Evolutionary conservation across 2,888 invertebrate genomes (phyloP).

Genomic region (Cylloceria caligata): DNA sequence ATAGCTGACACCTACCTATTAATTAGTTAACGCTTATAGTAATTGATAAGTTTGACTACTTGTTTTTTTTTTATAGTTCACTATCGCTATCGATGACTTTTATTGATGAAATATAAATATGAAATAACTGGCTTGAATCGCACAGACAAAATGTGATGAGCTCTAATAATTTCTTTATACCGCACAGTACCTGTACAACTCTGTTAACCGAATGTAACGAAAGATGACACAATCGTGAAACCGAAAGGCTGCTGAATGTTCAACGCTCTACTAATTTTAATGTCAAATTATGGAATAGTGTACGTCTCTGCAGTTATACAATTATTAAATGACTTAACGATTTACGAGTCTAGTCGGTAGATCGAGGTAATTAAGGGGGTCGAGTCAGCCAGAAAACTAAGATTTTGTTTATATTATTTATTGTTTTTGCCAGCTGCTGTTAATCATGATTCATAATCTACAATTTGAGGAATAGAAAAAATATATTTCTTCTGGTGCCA

Average conservation of each 20-base stretch:
- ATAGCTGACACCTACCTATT: background rate
- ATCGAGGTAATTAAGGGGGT: constrained; percentile 11
- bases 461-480: too few relatives aligned
- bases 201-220: constrained; percentile 44
- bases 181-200: background rate
- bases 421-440: too few relatives aligned
- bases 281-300: constrained; percentile 32
- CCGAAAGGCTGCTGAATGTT: constrained; percentile 41
- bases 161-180: background rate
- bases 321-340: constrained; percentile 5
- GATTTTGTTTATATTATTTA: too few relatives aligned
- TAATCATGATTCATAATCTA: too few relatives aligned
- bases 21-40: background rate
- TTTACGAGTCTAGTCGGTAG: constrained; percentile 28
- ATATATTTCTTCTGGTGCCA: too few relatives aligned
- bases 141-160: background rate
- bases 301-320: background rate
- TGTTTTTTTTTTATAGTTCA: background rate
- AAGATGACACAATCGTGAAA: constrained; percentile 56
- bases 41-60: background rate
- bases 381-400: too few relatives aligned
- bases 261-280: constrained; percentile 62
- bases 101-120: background rate
- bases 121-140: background rate
- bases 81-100: background rate